Evolutionary conservation across 2,113 vertebrate species (phyloP), one percentile per base, ranked within the genome.

Genomic region (Heteronetta atricapilla): DNA sequence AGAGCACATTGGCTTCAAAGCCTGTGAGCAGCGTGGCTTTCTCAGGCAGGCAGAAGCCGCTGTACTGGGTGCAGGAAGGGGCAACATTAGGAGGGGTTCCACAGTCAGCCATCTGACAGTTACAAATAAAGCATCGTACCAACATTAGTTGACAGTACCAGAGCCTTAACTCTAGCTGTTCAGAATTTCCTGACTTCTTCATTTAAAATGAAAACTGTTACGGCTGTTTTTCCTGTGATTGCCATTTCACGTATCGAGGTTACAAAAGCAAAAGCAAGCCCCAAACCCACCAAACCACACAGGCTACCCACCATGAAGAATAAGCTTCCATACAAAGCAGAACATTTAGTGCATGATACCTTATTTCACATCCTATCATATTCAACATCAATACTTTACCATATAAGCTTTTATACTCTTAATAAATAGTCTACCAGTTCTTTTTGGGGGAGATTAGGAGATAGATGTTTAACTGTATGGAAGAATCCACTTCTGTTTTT

Each of bases 41-140:
- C 92, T 87, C 89, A 89, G 83, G 81, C 64, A 88, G 91, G 74
- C 87, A 90, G 72, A 93, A 95, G 89, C 81, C 75, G 95, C 90
- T 82, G 76, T 9, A 93, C 48, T 58, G 69, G 36, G 48, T 72
- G 74, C 38, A 85, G 73, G 91, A 93, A 95, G 80, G 58, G 76
- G 31, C 63, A 86, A 77, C 86, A 38, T 62, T 4, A 79, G 83
- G 68, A 94, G 44, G 90, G 76, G 40, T 84, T 84, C 29, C 90
- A 81, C 72, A 83, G 34, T 2, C 83, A 73, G 86, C 80, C 86
- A 38, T 4, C 34, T 28, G 38, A 90, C 62, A 88, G 34, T 50
- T 50, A 84, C 53, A 94, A 64, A 88, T 64, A 68, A 75, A 91
- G 60, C 82, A 64, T 10, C 0, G 0, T 60, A 77, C 66, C 64